Percentiles rank a stretch among this genome's conserved stretches.
These are phyloP conservation scores for Chrosomus eos DNA, from an alignment of 2,797 vertebrate genomes.

Conservation along the genomic window DNA sequence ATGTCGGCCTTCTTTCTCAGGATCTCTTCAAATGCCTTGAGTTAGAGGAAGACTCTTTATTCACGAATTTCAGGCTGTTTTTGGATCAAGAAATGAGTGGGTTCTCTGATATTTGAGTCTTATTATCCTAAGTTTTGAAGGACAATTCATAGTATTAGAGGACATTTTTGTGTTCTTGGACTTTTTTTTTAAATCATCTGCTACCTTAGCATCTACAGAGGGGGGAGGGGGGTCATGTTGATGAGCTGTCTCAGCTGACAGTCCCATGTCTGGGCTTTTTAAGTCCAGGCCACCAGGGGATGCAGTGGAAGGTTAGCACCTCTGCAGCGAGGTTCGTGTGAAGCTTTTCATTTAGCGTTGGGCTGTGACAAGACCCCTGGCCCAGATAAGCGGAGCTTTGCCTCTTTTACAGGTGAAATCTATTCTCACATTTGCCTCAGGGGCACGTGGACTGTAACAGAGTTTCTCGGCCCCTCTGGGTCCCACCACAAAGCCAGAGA, in stretches of 20 bases:
- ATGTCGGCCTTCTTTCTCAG: neutral
- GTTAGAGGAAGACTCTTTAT: constrained; percentile 4
- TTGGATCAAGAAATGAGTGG: neutral
- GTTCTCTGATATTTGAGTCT: neutral
- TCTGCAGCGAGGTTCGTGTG: constrained; percentile 68
- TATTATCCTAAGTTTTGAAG: neutral
- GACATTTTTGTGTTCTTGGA: constrained; percentile 39
- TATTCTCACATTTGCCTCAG: constrained; percentile 98
- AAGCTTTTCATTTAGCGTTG: constrained; percentile 89
- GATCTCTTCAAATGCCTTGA: constrained; percentile 10
- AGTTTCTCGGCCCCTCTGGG: constrained; percentile 98
- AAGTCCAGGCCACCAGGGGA: constrained; percentile 46
- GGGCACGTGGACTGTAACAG: constrained; percentile 98
- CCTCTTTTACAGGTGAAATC: constrained; percentile 98
- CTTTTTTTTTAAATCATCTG: constrained; percentile 22
- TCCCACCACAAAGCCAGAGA: constrained; percentile 97
- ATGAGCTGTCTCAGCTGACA: constrained; percentile 47
- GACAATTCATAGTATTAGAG: neutral
- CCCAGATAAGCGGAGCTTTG: constrained; percentile 86
- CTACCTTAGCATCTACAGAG: constrained; percentile 45
- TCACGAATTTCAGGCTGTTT: neutral
- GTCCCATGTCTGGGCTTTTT: constrained; percentile 36
- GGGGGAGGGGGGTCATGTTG: constrained; percentile 33
- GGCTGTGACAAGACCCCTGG: constrained; percentile 85
- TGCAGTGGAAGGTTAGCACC: constrained; percentile 42